Evolutionary conservation across 2,888 invertebrate species (phyloP), one percentile per base, ranked within the genome.

Genomic region (Plebejus argus): DNA sequence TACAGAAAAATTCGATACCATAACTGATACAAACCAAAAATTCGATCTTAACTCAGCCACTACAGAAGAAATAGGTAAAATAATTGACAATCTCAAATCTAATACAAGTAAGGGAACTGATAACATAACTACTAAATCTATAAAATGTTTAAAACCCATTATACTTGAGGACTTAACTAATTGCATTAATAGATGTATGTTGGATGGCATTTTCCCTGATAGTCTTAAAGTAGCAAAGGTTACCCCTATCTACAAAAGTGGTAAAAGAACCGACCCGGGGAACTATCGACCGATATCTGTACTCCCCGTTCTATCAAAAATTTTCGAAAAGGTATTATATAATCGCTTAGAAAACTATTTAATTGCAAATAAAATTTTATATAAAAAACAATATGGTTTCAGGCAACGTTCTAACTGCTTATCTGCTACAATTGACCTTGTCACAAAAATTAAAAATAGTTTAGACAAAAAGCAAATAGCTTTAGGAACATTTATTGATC

Each of bases 401-500:
- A 49, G 56, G 10, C 56, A 53, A 6, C 56, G 56, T 28, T 49
- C 53, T 28, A 75, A 75, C 18, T 56, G 28, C 28, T 53, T 56
- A 15, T 75, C 75, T 28, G 76, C 61, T 12, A 76, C 76, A 7
- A 58, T 76, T 8, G 76, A 76, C 39, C 39, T 61, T 3, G 18
- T 39, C 1, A 76, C 58, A 12, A 76, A 76, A n/a, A n/a, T n/a
- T n/a, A n/a, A n/a, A n/a, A n/a, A n/a, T n/a, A n/a, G n/a, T n/a
- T n/a, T n/a, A n/a, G 77, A 77, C 15, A 33, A 39, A 15, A 77
- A 77, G 28, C 56, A 77, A 58, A 66, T 74, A 35, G 77, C 58
- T 12, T 28, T 77, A 72, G 77, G 72, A 35, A 39, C 74, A 28
- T 77, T 77, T 58, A 72, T 74, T 72, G 71, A 77, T 12, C 20